Evolutionary conservation across 2,113 vertebrate species (phyloP).

Genomic region (Oncorhynchus gorbuscha): DNA sequence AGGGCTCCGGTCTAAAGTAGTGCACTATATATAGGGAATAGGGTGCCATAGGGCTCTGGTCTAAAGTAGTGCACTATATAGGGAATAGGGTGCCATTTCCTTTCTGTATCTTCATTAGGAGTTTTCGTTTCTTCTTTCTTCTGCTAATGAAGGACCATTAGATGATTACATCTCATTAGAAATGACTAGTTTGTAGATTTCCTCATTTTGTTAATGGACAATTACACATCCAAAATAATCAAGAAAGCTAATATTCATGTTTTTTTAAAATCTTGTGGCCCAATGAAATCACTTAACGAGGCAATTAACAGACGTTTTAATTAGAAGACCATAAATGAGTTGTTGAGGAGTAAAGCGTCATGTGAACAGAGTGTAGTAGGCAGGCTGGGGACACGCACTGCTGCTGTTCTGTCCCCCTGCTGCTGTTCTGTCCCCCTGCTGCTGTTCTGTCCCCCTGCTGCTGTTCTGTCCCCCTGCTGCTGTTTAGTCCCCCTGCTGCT

Average conservation of each 20-base stretch:
- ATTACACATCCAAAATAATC: background rate
- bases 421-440: no score
- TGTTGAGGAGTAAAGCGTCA: background rate
- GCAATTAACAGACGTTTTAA: background rate
- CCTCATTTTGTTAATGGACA: background rate
- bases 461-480: no score
- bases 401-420: no score
- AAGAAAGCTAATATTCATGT: background rate
- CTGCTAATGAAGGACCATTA: background rate
- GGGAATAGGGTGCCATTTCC: no score
- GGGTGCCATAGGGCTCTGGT: no score
- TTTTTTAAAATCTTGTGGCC: background rate
- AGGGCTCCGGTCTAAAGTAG: no score
- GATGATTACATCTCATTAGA: background rate
- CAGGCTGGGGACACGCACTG: no score
- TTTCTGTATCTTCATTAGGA: background rate
- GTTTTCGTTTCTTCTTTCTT: background rate
- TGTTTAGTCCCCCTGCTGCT: no score
- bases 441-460: no score
- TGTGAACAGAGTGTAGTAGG: background rate
- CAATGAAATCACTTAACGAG: background rate
- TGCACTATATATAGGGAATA: no score
- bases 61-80: no score
- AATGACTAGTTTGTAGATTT: background rate
- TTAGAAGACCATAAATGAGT: background rate